Evolutionary conservation across 2,113 vertebrate species (phyloP), one percentile per base, ranked within the genome.

Genomic region (Fukomys damarensis): DNA sequence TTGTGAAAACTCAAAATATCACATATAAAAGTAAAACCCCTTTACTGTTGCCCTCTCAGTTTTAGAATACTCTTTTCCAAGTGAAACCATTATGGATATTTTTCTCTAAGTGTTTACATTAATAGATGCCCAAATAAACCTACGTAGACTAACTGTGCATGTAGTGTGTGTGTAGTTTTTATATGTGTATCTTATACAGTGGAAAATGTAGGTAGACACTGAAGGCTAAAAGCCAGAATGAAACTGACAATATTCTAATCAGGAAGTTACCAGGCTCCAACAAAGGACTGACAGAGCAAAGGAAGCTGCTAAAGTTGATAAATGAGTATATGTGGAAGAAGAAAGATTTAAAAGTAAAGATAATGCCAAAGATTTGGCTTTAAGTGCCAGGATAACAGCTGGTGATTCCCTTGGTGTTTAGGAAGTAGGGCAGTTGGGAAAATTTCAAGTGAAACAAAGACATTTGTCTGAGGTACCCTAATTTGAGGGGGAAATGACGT

Each of bases 331-430:
- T 38, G 94, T 96, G 85, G 54, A 85, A 89, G 77, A 85, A 94
- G 95, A 59, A 97, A 87, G 96, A 97, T 93, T 85, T 96, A 72
- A 94, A 96, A 96, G 93, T 52, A 94, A 96, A 98, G 96, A 97
- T 95, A 96, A 96, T 70, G 74, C 81, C 89, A 86, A 41, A 61
- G 84, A 93, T 92, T 97, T 96, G 80, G 46, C 35, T 70, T 93
- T 97, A 93, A 91, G 76, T 79, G 93, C 58, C 46, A 92, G 81
- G 59, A 83, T 24, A 76, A 80, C 89, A 96, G 84, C 76, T 58
- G 79, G 85, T 79, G 94, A 97, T 86, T 97, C 92, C 95, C 91
- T 86, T 96, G 95, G 81, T 84, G 79, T 89, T 96, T 96, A 88
- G 79, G 93, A 97, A 98, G 91, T 89, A 96, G 94, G 94, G 52